Evolutionary conservation across 1,140 invertebrate genomes (phyloP).

Genomic region (Thaumetopoea pityocampa): DNA sequence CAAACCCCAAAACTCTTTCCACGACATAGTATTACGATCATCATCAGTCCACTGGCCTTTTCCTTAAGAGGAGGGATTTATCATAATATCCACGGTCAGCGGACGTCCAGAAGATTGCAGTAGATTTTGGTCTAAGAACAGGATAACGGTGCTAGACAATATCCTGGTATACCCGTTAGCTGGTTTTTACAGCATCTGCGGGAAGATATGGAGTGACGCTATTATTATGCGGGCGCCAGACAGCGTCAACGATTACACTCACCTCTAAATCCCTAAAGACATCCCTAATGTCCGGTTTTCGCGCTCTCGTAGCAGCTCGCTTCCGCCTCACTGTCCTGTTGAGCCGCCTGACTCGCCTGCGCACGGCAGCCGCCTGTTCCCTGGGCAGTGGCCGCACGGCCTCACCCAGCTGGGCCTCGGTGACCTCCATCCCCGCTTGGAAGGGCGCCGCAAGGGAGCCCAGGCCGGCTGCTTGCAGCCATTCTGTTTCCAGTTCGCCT

Average conservation of each 20-base stretch:
- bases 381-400: constrained; percentile 70
- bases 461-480: constrained; percentile 69
- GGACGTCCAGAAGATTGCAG: too few relatives aligned
- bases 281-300: constrained; percentile 85
- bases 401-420: constrained; percentile 69
- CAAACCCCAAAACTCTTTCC: too few relatives aligned
- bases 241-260: constrained; percentile 20
- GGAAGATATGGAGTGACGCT: too few relatives aligned
- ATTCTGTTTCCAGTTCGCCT: constrained; percentile 73
- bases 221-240: too few relatives aligned
- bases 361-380: constrained; percentile 85
- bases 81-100: too few relatives aligned
- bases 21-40: too few relatives aligned
- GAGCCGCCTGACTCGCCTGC: constrained; percentile 83
- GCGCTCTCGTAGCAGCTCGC: constrained; percentile 73
- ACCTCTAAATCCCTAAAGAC: constrained; percentile 87
- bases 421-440: constrained; percentile 66
- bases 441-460: constrained; percentile 68
- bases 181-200: too few relatives aligned
- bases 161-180: too few relatives aligned
- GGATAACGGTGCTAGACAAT: too few relatives aligned
- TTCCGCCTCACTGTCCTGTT: constrained; percentile 86
- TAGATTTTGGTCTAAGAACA: too few relatives aligned
- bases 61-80: too few relatives aligned
- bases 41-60: too few relatives aligned